These are phyloP conservation scores for Perdita meconis DNA, from an alignment of 2,888 invertebrate genomes.

Conservation along the genomic window DNA sequence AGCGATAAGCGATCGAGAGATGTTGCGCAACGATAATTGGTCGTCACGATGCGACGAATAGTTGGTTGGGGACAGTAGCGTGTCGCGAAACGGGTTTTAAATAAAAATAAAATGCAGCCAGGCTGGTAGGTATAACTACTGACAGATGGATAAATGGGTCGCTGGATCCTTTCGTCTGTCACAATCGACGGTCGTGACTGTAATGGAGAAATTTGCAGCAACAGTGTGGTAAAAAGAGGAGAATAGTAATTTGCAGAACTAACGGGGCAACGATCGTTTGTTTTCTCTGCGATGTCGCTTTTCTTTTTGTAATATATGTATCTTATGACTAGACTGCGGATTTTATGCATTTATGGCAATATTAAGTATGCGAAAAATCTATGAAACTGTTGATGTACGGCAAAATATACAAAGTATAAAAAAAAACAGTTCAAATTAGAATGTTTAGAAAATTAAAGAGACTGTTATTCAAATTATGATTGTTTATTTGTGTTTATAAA, in stretches of 20 bases:
- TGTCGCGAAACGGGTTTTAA: slow-evolving; percentile 12
- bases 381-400: too few relatives aligned
- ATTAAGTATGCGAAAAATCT: too few relatives aligned
- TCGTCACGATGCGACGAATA: slow-evolving; percentile 6
- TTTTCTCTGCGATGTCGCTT: background rate
- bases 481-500: too few relatives aligned
- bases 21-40: slow-evolving; percentile 30
- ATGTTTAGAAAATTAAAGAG: too few relatives aligned
- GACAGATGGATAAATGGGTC: slow-evolving; percentile 30
- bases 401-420: too few relatives aligned
- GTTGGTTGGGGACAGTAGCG: background rate
- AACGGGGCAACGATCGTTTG: background rate
- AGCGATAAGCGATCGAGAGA: background rate
- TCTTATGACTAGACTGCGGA: too few relatives aligned
- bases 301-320: too few relatives aligned
- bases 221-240: background rate
- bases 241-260: slow-evolving; percentile 15
- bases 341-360: too few relatives aligned
- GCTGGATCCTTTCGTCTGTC: slow-evolving; percentile 18
- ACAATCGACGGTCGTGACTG: slow-evolving; percentile 43
- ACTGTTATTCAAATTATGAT: too few relatives aligned
- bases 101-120: slow-evolving; percentile 15
- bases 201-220: slow-evolving; percentile 21
- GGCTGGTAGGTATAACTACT: background rate
- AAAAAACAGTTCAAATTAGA: too few relatives aligned